Base-by-base conservation (phyloP, 2,888 invertebrate species). In the Pseudolycoriella hygida region DNA sequence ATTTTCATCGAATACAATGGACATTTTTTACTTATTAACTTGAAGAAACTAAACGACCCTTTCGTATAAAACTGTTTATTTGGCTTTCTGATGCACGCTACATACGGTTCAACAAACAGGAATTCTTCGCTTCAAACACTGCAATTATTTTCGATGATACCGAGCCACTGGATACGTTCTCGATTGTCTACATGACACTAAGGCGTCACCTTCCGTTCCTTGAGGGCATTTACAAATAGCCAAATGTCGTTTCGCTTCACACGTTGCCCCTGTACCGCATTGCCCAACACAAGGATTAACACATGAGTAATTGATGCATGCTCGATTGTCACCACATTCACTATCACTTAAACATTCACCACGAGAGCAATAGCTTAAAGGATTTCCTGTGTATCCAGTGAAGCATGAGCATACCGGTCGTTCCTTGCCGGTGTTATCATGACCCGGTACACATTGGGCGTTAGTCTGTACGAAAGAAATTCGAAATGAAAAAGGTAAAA, bases 371-470 rank as follows among this genome's bases (percentile, higher is more conserved):
- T 72, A 68, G 5, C 69, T 66, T 31, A 87, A 66, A 2, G 85
- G 80, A 58, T 87, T 82, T 25, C 87, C 87, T 43, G 80, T 72
- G 59, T 80, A 81, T 40, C 86, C 86, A 3, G 74, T 66, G 12
- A 77, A 76, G 57, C 88, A 88, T 10, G 84, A 86, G 59, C 88
- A 89, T 40, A 89, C 87, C 5, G 88, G 87, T 4, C 88, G 71
- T 56, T 88, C 86, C 45, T 77, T 76, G 39, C 84, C 82, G 5
- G 78, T 76, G 48, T 78, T 78, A 60, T 89, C 88, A 58, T 81
- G 79, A 3, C 89, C 89, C 0, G 88, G 86, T 15, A 78, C 76
- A 56, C 89, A 89, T 48, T 62, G 57, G 41, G 64, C 63, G 50
- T 65, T 65, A 3, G 19, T 18, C 15, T 14, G n/a, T n/a, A n/a